Evolutionary conservation across 2,113 vertebrate genomes (phyloP).

Genomic region (Poecile atricapillus): DNA sequence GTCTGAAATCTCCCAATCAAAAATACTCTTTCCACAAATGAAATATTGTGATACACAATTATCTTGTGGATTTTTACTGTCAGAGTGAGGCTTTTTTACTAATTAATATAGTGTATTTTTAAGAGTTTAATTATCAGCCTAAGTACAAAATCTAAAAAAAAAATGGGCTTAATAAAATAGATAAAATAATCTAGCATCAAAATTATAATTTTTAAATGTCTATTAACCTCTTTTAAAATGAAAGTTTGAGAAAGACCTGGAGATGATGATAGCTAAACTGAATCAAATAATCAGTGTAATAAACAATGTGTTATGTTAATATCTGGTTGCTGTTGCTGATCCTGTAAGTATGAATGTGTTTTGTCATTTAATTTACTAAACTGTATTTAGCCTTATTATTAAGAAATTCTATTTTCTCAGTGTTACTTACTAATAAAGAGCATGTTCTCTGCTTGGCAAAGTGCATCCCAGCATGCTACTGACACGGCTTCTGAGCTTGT

Average conservation of each 20-base stretch:
- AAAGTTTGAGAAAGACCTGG: background rate
- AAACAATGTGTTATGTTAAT: background rate
- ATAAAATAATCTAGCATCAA: background rate
- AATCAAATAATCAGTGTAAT: background rate
- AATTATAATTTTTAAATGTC: background rate
- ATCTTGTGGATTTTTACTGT: background rate
- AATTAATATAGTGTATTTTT: background rate
- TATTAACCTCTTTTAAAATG: background rate
- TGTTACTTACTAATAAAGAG: slow-evolving; percentile 54
- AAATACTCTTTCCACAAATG: background rate
- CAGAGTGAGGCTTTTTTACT: background rate
- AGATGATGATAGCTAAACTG: background rate
- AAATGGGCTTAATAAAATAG: background rate
- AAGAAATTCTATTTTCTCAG: slow-evolving; percentile 12
- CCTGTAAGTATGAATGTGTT: background rate
- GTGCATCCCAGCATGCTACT: slow-evolving; percentile 51
- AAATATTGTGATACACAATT: background rate
- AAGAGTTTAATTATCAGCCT: background rate
- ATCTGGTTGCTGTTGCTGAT: background rate
- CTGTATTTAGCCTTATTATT: background rate
- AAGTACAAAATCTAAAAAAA: background rate
- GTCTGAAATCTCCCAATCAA: background rate
- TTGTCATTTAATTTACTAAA: slow-evolving; percentile 22
- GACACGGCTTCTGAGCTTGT: slow-evolving; percentile 42
- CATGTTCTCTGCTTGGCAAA: slow-evolving; percentile 69